Conservation (phyloP, 2,888 invertebrate genomes). For the Xylocampa areola region DNA sequence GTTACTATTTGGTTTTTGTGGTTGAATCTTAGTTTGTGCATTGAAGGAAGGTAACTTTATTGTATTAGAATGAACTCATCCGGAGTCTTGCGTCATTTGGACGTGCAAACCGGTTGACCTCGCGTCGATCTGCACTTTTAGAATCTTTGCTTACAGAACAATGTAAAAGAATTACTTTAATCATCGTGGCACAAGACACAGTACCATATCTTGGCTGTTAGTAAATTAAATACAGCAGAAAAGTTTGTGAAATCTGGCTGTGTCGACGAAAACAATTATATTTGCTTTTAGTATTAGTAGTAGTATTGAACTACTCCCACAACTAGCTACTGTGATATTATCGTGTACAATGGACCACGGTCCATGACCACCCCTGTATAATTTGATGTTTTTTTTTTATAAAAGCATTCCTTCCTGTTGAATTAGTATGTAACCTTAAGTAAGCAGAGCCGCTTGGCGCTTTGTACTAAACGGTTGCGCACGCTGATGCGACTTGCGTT, state of each 20-base stretch:
- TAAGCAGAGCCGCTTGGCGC: slow-evolving; percentile 43
- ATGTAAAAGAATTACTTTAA: slow-evolving; percentile 28
- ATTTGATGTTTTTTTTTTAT: slow-evolving; percentile 65
- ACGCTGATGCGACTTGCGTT: slow-evolving; percentile 49
- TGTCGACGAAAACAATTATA: no score
- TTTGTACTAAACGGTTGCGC: slow-evolving; percentile 34
- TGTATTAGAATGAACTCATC: slow-evolving; percentile 78
- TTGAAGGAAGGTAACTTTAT: slow-evolving; percentile 48
- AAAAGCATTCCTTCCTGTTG: slow-evolving; percentile 52
- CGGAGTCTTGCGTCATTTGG: slow-evolving; percentile 73
- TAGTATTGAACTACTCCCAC: slow-evolving; percentile 1
- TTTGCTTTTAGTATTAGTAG: no score
- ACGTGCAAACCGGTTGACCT: slow-evolving; percentile 68
- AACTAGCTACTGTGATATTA: slow-evolving; percentile 19
- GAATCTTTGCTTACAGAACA: slow-evolving; percentile 51
- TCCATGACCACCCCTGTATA: slow-evolving; percentile 66
- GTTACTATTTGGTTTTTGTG: slow-evolving; percentile 5
- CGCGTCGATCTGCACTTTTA: slow-evolving; percentile 62
- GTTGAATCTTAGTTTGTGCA: slow-evolving; percentile 7
- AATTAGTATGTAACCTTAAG: slow-evolving; percentile 42
- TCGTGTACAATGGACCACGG: slow-evolving; percentile 52
- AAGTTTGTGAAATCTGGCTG: neutral
- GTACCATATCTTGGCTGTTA: neutral
- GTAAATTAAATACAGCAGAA: neutral
- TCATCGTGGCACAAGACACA: slow-evolving; percentile 19